Evolutionary conservation across 1,140 invertebrate genomes (phyloP), one percentile per base, ranked within the genome.

Genomic region (Babylonia areolata): DNA sequence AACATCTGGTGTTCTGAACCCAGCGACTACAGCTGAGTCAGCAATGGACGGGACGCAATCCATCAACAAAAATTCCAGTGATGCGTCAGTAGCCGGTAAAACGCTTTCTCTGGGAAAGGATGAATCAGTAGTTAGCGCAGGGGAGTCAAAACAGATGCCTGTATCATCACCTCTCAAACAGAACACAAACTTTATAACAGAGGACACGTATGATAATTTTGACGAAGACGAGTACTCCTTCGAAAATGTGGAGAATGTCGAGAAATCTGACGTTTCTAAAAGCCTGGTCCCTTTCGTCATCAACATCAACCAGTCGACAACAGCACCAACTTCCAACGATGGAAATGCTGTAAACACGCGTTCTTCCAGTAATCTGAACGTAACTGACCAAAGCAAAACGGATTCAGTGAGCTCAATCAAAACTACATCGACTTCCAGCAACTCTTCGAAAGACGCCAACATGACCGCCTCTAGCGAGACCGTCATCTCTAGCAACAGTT

Each of bases 191-290:
- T 6, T n/a, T 5, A n/a, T 23, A 6, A 64, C 15, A n/a, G 58
- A 64, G 20, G 23, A 64, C 6, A 23, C 28, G 17, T 2, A 64
- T 28, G 28, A 64, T 1, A 64, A 64, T 5, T 64, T 23, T 28
- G 58, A n/a, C n/a, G n/a, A n/a, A n/a, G n/a, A n/a, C n/a, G n/a
- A n/a, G n/a, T n/a, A n/a, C n/a, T n/a, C n/a, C n/a, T n/a, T n/a
- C n/a, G n/a, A n/a, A n/a, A n/a, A n/a, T n/a, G n/a, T n/a, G n/a
- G n/a, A 3, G 28, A 2, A 64, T 23, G 12, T 28, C 2, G 0
- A 64, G 58, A 64, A 64, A 51, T 51, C 46, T 51, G 46, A n/a
- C n/a, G n/a, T n/a, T n/a, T n/a, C n/a, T n/a, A n/a, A 64, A 64
- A 64, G 58, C 28, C 6, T 23, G 28, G 28, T 23, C 28, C 0